Conservation (phyloP, 1,140 invertebrate genomes). For the Ooceraea biroi region DNA sequence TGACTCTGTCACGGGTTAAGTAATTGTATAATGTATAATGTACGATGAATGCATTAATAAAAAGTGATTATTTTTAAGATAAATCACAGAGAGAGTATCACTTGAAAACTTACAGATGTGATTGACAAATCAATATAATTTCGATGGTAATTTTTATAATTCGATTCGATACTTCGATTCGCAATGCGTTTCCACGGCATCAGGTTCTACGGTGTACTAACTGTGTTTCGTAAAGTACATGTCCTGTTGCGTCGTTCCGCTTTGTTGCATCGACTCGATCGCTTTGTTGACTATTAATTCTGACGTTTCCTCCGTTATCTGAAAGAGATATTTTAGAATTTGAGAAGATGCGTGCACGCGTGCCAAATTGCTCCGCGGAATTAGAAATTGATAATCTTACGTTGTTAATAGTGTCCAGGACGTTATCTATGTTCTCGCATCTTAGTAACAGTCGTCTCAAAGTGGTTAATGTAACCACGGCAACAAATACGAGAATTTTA, state of each 20-base stretch:
- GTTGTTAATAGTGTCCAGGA: constrained; percentile 89
- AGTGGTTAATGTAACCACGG: constrained; percentile 90
- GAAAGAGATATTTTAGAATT: constrained; percentile 76
- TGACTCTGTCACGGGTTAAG: constrained; percentile 77
- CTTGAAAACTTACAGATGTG: constrained; percentile 25
- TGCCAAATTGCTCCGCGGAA: neutral
- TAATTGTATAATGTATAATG: constrained; percentile 83
- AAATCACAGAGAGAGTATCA: constrained; percentile 55
- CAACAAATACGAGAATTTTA: constrained; percentile 93
- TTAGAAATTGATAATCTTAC: constrained; percentile 84
- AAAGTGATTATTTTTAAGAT: constrained; percentile 86
- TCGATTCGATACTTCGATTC: neutral
- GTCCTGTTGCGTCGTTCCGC: constrained; percentile 81
- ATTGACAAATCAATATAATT: neutral
- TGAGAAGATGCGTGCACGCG: neutral
- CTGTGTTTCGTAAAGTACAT: constrained; percentile 66
- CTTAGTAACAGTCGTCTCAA: constrained; percentile 89
- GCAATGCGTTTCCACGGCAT: neutral
- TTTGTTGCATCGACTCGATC: constrained; percentile 92
- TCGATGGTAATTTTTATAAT: neutral
- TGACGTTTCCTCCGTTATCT: constrained; percentile 92
- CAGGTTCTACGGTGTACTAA: constrained; percentile 5
- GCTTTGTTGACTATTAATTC: constrained; percentile 93
- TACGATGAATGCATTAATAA: constrained; percentile 85
- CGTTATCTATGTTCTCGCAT: constrained; percentile 87